Evolutionary conservation across 1,140 invertebrate genomes (phyloP), one percentile per base, ranked within the genome.

Genomic region (Drosophila erecta): DNA sequence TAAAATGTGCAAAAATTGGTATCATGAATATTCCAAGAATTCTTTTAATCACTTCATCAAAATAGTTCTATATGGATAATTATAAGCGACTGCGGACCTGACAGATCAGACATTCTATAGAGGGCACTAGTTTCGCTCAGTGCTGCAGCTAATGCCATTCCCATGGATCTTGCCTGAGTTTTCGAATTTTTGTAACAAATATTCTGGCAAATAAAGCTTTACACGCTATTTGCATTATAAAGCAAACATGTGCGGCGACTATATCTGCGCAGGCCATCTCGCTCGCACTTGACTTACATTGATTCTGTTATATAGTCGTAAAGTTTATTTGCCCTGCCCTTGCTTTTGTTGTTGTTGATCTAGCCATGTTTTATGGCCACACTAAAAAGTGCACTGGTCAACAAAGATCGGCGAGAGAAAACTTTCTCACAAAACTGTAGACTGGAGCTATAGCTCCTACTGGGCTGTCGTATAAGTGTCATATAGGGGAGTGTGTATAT

Each of bases 271-370:
- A 33, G 47, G 47, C 54, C 38, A 51, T 56, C 51, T 17, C 43
- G 44, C 70, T 74, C 51, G 24, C 71, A 76, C 60, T 64, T 80
- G 81, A 60, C 81, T 87, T 85, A 87, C 81, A 87, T 87, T 86
- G 81, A 87, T 87, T 81, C 83, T 87, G 83, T 79, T 86, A 86
- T 87, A 81, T 81, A 75, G 79, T 86, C 81, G 81, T 86, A 86
- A 86, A 81, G 81, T 86, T 86, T 86, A 86, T 86, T 86, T 87
- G 81, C 78, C 78, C 67, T 86, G 78, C 81, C 83, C 81, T 86
- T 87, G 77, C 73, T 50, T 37, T 50, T 61, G 60, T 56, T 49
- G 55, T 44, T 75, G 66, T 66, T 69, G 47, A 67, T 70, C 66
- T 86, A 72, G 60, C 66, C 66, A 46, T 69, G 55, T 78, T 85